Evolutionary conservation across 2,113 vertebrate species (phyloP), one percentile per base, ranked within the genome.

Genomic region (Thinocorus orbignyianus): DNA sequence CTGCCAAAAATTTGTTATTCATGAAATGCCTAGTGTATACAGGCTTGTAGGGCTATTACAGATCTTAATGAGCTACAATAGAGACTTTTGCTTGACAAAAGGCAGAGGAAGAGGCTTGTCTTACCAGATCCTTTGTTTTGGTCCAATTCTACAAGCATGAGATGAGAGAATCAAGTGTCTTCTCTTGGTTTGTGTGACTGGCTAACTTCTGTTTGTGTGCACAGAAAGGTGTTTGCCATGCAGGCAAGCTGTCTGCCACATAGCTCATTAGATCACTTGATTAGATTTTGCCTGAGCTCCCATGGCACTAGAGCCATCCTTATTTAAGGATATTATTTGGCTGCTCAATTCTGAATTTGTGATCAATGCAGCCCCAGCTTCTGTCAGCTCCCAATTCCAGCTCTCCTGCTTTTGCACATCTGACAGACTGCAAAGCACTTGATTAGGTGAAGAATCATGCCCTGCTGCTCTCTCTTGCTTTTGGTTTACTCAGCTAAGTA

Each of bases 1-100:
- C 93, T 97, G 96, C 96, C 97, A 97, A 74, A 95, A 93, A 23
- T 52, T 93, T 94, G 83, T 90, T 96, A 92, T 96, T 92, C 93
- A 88, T 96, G 76, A 96, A 97, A 97, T 88, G 92, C 82, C 80
- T 94, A 46, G 61, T 84, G 81, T 93, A 84, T 69, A 94, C 84
- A 80, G 88, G 84, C 89, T 85, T 96, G 84, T 86, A 90, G 90
- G 85, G 88, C 84, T 86, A 94, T 94, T 95, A 88, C 61, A 61
- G 83, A 69, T 77, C 81, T 88, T 95, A 92, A 97, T 95, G 91
- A 96, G 78, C 88, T 70, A 86, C 92, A 94, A 14, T 5, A 58
- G 90, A 86, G 72, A 81, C 57, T 90, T 71, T 15, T 81, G 68
- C 86, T 70, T 60, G 17, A 64, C 49, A 68, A 81, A 93, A 94